phyloP scores from a whole-genome alignment of 2,797 vertebrate genomes.

The Psittacula echo region DNA sequence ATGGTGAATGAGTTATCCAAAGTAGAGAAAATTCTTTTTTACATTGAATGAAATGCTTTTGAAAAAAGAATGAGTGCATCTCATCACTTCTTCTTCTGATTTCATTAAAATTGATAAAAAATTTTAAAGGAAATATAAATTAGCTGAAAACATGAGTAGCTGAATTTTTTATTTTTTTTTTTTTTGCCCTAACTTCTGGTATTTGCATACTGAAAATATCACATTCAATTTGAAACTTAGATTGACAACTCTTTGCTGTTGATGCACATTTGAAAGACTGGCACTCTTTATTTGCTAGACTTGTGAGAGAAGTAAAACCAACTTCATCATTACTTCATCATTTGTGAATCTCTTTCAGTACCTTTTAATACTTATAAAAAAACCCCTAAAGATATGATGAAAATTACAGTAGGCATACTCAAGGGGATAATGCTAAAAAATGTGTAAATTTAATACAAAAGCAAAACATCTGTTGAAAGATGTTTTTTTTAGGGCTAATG shows the following conservation, averaged over 20 bases:
- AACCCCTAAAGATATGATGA: neutral
- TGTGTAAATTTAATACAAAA: slow-evolving; percentile 61
- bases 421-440: slow-evolving; percentile 46
- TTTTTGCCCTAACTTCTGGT: neutral
- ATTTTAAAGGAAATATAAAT: neutral
- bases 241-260: neutral
- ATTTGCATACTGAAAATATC: neutral
- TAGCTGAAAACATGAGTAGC: neutral
- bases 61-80: neutral
- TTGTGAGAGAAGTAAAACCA: slow-evolving; percentile 13
- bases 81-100: neutral
- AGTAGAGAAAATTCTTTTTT: neutral
- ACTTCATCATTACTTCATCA: neutral
- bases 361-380: slow-evolving; percentile 14
- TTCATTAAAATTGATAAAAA: neutral
- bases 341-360: slow-evolving; percentile 4
- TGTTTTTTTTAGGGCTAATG: slow-evolving; percentile 56
- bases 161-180: neutral
- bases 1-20: neutral
- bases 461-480: slow-evolving; percentile 57
- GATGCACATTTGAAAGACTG: neutral
- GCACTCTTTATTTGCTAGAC: neutral
- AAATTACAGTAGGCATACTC: slow-evolving; percentile 31
- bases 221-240: neutral
- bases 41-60: neutral